Evolutionary conservation across 2,113 vertebrate species (phyloP).

Genomic region (Xyrauchen texanus): DNA sequence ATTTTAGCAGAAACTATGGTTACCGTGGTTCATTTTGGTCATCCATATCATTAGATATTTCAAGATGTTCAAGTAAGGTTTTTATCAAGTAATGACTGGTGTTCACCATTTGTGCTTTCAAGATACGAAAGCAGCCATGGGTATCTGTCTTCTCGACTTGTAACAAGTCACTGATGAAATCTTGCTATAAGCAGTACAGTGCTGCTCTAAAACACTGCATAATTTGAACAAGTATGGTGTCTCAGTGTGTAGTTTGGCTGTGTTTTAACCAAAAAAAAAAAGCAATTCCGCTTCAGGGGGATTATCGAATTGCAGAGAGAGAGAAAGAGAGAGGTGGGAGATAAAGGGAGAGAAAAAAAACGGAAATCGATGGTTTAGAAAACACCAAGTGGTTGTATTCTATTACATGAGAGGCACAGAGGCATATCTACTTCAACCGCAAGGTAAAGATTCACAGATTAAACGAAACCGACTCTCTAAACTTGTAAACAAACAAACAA

Average conservation of each 20-base stretch:
- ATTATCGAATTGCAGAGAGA: constrained; percentile 47
- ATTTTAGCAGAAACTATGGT: too few species aligned
- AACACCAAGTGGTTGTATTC: constrained; percentile 42
- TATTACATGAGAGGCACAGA: constrained; percentile 28
- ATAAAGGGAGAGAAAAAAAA: constrained; percentile 19
- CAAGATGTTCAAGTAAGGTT: constrained; percentile 12
- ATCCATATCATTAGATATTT: not conserved
- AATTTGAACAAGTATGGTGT: constrained; percentile 22
- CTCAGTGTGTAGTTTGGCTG: constrained; percentile 33
- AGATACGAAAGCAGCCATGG: constrained; percentile 17
- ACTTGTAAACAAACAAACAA: not conserved
- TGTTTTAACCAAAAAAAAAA: constrained; percentile 20
- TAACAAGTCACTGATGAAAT: constrained; percentile 34
- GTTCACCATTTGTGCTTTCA: constrained; percentile 5
- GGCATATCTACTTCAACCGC: constrained; percentile 33
- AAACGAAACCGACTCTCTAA: constrained; percentile 7
- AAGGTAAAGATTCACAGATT: constrained; percentile 16
- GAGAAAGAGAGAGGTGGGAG: constrained; percentile 5
- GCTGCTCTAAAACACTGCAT: constrained; percentile 33
- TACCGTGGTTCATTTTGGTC: not conserved
- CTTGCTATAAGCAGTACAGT: constrained; percentile 17
- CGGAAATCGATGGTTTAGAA: constrained; percentile 44
- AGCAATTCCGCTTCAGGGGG: constrained; percentile 46
- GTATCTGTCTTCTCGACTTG: constrained; percentile 31
- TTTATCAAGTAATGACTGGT: constrained; percentile 11